Evolutionary conservation across 2,113 vertebrate genomes (phyloP).

Genomic region (Apteryx owenii): DNA sequence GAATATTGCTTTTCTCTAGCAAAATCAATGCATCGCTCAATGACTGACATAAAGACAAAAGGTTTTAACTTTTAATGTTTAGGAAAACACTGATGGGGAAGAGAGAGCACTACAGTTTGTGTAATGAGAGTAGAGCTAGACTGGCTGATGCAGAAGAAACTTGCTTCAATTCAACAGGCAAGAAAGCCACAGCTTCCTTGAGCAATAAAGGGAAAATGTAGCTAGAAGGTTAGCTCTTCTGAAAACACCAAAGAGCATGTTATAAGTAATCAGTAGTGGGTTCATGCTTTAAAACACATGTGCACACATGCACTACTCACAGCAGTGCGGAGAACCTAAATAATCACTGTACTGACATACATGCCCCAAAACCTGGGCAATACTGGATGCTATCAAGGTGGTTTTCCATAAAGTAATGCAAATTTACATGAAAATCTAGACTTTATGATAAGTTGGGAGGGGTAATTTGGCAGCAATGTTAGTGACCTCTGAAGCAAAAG

Average conservation of each 20-base stretch:
- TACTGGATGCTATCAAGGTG: not conserved
- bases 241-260: not conserved
- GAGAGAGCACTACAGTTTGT: not conserved
- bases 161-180: not conserved
- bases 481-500: not conserved
- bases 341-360: accelerated
- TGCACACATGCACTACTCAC: not conserved
- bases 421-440: not conserved
- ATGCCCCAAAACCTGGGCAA: not conserved
- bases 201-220: not conserved
- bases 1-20: not conserved
- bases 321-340: not conserved
- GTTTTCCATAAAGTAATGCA: not conserved
- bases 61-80: not conserved
- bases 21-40: not conserved
- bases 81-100: not conserved
- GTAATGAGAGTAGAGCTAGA: not conserved
- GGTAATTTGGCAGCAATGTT: not conserved
- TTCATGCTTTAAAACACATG: not conserved
- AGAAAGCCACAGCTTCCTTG: not conserved
- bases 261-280: not conserved
- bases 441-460: not conserved
- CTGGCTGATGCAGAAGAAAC: not conserved
- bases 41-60: not conserved
- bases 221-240: not conserved